Evolutionary conservation across 23 tunicate genomes (phyloP), one percentile per base, ranked within the genome.

Genomic region (Phallusia fumigata): DNA sequence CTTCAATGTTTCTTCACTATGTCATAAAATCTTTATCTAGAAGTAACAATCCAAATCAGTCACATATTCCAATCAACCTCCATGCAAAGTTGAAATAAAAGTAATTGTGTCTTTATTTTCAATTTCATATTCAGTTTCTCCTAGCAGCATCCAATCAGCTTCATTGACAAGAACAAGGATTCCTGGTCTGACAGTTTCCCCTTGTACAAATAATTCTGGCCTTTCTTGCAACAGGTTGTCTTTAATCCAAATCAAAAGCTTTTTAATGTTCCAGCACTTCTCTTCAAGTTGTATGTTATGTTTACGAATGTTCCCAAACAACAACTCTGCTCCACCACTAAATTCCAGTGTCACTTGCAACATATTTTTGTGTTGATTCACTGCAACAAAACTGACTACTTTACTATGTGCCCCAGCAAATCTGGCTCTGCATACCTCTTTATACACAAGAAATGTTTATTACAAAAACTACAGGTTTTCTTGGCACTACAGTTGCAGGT

Each of bases 11-110:
- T 40, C 47, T 40, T 40, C 47, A 3, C 5, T 40, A 40, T 3
- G 10, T 40, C 47, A 40, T 40, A 40, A 40, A 5, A n/a, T 10
- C 47, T 40, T 3, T 3, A 3, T 40, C 47, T 40, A 40, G 47
- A 40, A 40, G 47, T 10, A 10, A 40, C 10, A 10, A n/a, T n/a
- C n/a, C n/a, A n/a, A n/a, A n/a, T n/a, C n/a, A n/a, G n/a, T n/a
- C n/a, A n/a, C n/a, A n/a, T n/a, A n/a, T n/a, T n/a, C 69, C 13
- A 8, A 6, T 85, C 65, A 95, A 30, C 99, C 99, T 19, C 99
- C 99, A 82, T 96, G 99, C 75, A 96, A 82, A 3, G 99, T 96
- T 74, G 99, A 96, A 32, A 96, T 91, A 86, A 96, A 96, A 0
- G 90, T 90, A 34, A 96, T 85, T 53, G 65, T 69, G 69, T 96